phyloP scores from a whole-genome alignment of 2,888 invertebrate genomes.

The Cylloceria caligata region DNA sequence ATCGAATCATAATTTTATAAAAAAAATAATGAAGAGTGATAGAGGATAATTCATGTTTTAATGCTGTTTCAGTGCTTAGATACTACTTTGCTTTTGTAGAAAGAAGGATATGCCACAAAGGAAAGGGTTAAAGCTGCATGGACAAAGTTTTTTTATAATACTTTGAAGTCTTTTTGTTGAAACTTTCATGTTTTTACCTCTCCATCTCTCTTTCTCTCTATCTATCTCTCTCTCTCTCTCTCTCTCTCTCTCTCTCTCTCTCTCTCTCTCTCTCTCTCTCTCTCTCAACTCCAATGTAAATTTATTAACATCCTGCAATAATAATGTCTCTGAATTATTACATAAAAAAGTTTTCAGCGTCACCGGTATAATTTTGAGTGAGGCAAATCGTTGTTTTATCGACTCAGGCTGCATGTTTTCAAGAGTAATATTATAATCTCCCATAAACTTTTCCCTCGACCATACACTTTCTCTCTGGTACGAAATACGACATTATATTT shows the following conservation, averaged over 20 bases:
- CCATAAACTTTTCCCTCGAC: not conserved
- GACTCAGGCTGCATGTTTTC: not conserved
- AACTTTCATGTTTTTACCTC: not conserved
- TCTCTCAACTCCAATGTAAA: slow-evolving; percentile 7
- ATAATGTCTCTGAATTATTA: not conserved
- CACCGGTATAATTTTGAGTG: slow-evolving; percentile 10
- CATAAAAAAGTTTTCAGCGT: slow-evolving; percentile 1
- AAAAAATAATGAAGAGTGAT: not conserved
- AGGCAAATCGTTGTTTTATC: slow-evolving; percentile 42
- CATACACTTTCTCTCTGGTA: not conserved
- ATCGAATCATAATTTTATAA: not conserved
- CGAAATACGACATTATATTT: slow-evolving; percentile 38
- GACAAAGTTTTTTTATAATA: not conserved
- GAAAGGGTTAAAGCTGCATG: not conserved
- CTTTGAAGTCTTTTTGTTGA: not conserved
- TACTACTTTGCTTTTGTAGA: not conserved
- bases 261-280: too few species aligned
- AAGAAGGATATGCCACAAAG: not conserved
- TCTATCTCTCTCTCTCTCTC: too few species aligned
- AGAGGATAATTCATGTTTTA: not conserved
- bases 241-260: too few species aligned
- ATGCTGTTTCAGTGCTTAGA: not conserved
- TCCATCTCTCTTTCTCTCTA: too few species aligned
- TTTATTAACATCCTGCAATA: not conserved
- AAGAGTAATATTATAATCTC: slow-evolving; percentile 33